A percentile compares a stretch with the other conserved stretches of the same genome.
Evolutionary conservation across 1,140 invertebrate species (phyloP).

Genomic region (Formica selysi): DNA sequence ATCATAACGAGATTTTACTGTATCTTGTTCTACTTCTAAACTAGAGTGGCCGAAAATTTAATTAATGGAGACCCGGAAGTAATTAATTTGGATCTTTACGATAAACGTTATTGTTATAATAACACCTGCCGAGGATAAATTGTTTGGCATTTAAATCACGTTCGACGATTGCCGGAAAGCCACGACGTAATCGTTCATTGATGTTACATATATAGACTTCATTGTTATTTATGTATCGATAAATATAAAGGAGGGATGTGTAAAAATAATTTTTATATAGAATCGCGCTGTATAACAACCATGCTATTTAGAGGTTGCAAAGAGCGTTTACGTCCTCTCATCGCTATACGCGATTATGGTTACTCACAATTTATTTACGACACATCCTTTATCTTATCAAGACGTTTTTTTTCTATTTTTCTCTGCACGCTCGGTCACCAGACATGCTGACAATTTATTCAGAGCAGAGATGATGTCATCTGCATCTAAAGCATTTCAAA

Average conservation of each 20-base stretch:
- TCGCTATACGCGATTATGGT: slow-evolving; percentile 12
- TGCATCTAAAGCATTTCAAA: not conserved
- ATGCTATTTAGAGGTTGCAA: slow-evolving; percentile 52
- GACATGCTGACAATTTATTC: slow-evolving; percentile 12
- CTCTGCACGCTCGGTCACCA: not conserved
- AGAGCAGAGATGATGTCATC: slow-evolving; percentile 40
- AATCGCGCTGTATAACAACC: not conserved
- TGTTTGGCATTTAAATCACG: slow-evolving; percentile 14
- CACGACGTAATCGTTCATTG: slow-evolving; percentile 39
- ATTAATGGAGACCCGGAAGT: slow-evolving; percentile 8
- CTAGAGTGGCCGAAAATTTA: slow-evolving; percentile 34
- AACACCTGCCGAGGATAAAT: not conserved
- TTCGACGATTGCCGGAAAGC: not conserved
- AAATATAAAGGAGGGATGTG: slow-evolving; percentile 19
- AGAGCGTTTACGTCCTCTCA: slow-evolving; percentile 7
- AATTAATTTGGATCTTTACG: slow-evolving; percentile 2
- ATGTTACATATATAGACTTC: not conserved
- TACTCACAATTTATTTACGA: slow-evolving; percentile 55
- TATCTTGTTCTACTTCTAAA: slow-evolving; percentile 28
- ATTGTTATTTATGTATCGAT: slow-evolving; percentile 50
- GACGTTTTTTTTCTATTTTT: not conserved
- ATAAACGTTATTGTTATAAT: not conserved
- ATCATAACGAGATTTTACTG: slow-evolving; percentile 9
- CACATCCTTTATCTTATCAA: slow-evolving; percentile 66
- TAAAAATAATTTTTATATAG: slow-evolving; percentile 61